These are phyloP conservation scores for Calyptomena viridis DNA, from an alignment of 2,113 vertebrate genomes.

Conservation along the genomic window DNA sequence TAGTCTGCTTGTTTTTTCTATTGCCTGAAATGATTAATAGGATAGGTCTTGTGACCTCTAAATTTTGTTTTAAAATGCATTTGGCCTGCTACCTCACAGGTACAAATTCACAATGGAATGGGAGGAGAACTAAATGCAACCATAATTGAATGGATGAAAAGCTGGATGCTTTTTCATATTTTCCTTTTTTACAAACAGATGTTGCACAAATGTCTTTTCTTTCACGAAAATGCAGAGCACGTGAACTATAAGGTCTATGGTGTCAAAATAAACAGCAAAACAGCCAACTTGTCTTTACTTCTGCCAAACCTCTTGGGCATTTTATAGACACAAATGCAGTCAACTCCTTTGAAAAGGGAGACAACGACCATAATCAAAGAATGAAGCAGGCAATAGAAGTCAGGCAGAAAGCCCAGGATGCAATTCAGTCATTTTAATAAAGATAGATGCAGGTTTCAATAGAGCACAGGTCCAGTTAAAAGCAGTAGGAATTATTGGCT, in stretches of 20 bases:
- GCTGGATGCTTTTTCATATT: not conserved
- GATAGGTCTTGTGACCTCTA: not conserved
- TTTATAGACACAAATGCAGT: not conserved
- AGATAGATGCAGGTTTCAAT: not conserved
- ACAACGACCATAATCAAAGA: not conserved
- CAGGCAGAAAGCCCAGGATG: not conserved
- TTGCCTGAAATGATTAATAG: not conserved
- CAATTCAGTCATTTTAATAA: not conserved
- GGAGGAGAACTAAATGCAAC: not conserved
- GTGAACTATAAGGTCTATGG: not conserved
- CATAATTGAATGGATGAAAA: not conserved
- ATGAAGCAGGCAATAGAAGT: not conserved
- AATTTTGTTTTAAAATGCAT: not conserved
- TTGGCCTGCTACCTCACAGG: not conserved
- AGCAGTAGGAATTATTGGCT: not conserved
- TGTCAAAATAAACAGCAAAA: not conserved
- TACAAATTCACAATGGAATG: not conserved
- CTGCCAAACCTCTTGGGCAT: not conserved
- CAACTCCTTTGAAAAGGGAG: not conserved
- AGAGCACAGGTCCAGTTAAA: not conserved
- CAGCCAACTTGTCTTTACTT: not conserved
- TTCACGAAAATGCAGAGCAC: not conserved
- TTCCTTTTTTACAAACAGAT: not conserved
- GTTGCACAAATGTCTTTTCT: not conserved
- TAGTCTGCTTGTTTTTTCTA: not conserved